Percentiles rank a stretch among this genome's conserved stretches.
Evolutionary conservation across 2,888 invertebrate genomes (phyloP).

Genomic region (Zele albiditarsus): DNA sequence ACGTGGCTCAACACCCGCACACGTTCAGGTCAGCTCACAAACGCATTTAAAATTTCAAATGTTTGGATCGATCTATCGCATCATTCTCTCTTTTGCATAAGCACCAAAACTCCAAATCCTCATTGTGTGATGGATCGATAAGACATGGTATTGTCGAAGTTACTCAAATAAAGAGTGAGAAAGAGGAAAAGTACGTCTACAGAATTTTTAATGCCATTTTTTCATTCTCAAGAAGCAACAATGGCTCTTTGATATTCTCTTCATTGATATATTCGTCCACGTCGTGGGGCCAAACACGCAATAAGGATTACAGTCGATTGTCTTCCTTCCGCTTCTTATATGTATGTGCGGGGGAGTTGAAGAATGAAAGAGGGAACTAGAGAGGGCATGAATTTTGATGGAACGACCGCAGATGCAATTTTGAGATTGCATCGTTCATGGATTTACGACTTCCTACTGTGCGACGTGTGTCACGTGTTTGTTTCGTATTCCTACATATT

Average conservation of each 20-base stretch:
- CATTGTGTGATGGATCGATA: not conserved
- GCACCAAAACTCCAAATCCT: not conserved
- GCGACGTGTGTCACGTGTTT: slow-evolving; percentile 3
- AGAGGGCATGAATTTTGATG: slow-evolving; percentile 4
- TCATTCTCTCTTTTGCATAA: not conserved
- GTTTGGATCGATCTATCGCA: not conserved
- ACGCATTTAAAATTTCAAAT: slow-evolving; percentile 20
- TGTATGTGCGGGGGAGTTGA: not conserved
- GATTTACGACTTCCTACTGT: slow-evolving; percentile 51
- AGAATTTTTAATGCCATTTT: not conserved
- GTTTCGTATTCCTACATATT: not conserved
- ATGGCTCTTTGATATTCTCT: slow-evolving; percentile 3
- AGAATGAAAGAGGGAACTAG: not conserved
- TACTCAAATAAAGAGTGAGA: not conserved
- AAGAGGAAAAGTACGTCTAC: not conserved
- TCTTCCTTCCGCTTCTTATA: not conserved
- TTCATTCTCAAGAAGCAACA: not conserved
- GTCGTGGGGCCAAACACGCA: slow-evolving; percentile 23
- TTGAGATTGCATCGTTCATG: slow-evolving; percentile 43
- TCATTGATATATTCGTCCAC: slow-evolving; percentile 12
- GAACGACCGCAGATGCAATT: slow-evolving; percentile 42
- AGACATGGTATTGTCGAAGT: not conserved
- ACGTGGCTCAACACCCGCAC: not conserved
- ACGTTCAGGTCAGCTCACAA: slow-evolving; percentile 14
- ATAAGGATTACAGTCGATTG: slow-evolving; percentile 5